Base-by-base conservation (phyloP, 2,113 vertebrate species). In the Misgurnus anguillicaudatus region DNA sequence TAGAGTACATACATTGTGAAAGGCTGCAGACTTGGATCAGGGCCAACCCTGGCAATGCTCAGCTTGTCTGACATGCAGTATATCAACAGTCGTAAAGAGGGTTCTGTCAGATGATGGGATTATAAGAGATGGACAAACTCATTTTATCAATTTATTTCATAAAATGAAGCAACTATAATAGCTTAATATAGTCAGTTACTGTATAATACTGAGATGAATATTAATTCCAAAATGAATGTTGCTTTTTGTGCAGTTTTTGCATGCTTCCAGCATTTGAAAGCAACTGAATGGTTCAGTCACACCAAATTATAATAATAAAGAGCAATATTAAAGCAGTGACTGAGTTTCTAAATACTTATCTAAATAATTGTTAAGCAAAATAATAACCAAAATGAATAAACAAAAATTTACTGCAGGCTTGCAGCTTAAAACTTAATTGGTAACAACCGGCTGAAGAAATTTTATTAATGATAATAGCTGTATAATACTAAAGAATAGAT, bases 41-140 rank as follows among this genome's bases (percentile, higher is more conserved):
- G 16, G 9, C 57, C 67, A 80, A 64, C 4, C 41, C 55, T 75
- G 61, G 78, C 61, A 71, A 14, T 39, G 73, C 63, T 63, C 16
- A 51, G 58, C 65, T 77, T 77, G 78, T 80, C 45, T 67, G 67
- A 72, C 66, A 72, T 72, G 73, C 60, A 64, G 42, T 64, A 36
- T 38, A 36, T 80, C 61, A 78, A 47, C 47, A 74, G 41, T 58
- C 9, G 53, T 48, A 62, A 71, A 63, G 57, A 73, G 19, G 64
- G 4, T 36, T 13, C 47, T 21, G 6, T 41, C 21, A 80, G 61
- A 47, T 19, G 57, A 36, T 68, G 14, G 38, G 48, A 57, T 24
- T 77, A 53, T 69, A 48, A 47, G 21, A 24, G 17, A 80, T 48
- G 13, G 60, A 60, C 70, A 57, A 62, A 51, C 48, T 53, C n/a